Base-by-base conservation (phyloP, 2,113 vertebrate genomes). In the Xenopus laevis region DNA sequence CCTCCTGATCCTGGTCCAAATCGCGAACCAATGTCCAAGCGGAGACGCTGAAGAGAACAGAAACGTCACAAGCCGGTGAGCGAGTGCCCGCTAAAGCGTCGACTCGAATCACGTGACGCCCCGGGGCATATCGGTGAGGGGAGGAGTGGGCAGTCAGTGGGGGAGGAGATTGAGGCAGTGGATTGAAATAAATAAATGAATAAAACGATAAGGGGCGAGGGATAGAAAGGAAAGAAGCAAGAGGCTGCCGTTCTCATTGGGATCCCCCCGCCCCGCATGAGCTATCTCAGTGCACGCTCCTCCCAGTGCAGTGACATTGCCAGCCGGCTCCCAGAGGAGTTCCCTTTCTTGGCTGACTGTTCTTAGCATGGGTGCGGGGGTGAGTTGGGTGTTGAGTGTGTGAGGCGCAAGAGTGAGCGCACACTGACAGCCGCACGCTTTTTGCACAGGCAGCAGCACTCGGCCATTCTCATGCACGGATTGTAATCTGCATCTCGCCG, bases 61-160 rank as follows among this genome's bases (percentile, higher is more conserved):
- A 59, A 33, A 57, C 45, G 68, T 63, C 33, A 58, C 67, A 53
- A 21, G 50, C 40, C 50, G 65, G 66, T 69, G 59, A 59, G 71
- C 52, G 10, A 45, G 71, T n/a, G n/a, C 44, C 12, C 11, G 16
- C 15, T 15, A 13, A n/a, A 10, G 70, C 40, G 20, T 23, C 44
- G 13, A 13, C 59, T 17, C 2, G 40, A 30, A 63, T 17, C 71
- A 73, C 67, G 81, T 79, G 71, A 70, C 20, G 69, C 10, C 63
- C 21, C 55, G 21, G 63, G 64, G 63, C 79, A 78, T 16, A 55
- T 55, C 53, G 66, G 68, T 17, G 46, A 68, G 79, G 72, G 83
- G 79, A 77, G 77, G 53, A 78, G 68, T 64, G 83, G 74, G 83
- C 73, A 82, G 20, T 18, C 15, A 72, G 84, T 72, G 44, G 79